Conservation (phyloP, 2,113 vertebrate species). For the Vidua chalybeata region DNA sequence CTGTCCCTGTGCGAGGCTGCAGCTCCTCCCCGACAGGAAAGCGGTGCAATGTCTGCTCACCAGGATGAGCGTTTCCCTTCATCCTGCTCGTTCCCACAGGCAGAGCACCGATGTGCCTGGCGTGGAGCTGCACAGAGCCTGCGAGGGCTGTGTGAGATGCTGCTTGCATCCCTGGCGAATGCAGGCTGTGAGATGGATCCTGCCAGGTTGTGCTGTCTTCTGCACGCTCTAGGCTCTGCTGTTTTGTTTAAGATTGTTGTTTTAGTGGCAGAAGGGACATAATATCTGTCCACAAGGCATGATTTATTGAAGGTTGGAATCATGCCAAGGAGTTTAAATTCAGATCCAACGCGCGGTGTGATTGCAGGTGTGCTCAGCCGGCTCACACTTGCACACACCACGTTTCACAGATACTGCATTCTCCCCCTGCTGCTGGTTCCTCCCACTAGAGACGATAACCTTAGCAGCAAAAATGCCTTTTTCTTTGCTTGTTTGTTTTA, state of each 20-base stretch:
- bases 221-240: background rate
- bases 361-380: background rate
- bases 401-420: background rate
- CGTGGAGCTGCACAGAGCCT: background rate
- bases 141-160: rapidly evolving
- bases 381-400: background rate
- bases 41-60: background rate
- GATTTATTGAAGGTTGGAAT: background rate
- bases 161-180: background rate
- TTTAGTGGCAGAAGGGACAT: background rate
- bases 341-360: background rate
- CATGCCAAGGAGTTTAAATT: background rate
- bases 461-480: background rate
- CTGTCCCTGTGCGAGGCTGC: background rate
- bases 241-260: background rate
- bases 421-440: background rate
- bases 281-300: background rate
- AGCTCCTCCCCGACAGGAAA: background rate
- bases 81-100: background rate
- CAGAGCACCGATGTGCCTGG: background rate
- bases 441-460: background rate
- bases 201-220: background rate
- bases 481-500: background rate
- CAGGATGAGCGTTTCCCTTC: background rate
- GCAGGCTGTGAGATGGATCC: background rate